Evolutionary conservation across 2,113 vertebrate species (phyloP).

Genomic region (Motacilla tschutschensis): DNA sequence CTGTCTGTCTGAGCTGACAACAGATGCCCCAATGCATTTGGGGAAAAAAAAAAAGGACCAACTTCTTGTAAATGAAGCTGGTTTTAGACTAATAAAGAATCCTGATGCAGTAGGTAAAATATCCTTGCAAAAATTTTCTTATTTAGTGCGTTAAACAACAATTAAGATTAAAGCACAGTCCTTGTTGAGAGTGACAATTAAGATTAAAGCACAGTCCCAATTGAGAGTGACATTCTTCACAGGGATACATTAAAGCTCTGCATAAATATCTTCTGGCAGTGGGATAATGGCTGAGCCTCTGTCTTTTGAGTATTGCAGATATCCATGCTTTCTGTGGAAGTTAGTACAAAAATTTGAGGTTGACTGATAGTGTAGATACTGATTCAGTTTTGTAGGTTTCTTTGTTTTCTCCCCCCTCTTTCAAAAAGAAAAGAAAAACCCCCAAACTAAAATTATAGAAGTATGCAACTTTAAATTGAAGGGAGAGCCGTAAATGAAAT

Average conservation of each 20-base stretch:
- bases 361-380: background rate
- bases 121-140: background rate
- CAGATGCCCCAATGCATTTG: background rate
- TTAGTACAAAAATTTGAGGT: background rate
- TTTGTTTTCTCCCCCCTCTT: background rate
- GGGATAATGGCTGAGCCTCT: background rate
- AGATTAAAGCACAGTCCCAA: background rate
- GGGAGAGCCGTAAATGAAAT: conserved; percentile 22
- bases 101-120: background rate
- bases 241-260: background rate
- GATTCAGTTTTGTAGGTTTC: background rate
- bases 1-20: background rate
- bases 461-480: conserved; percentile 37
- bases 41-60: background rate
- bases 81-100: background rate
- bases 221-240: background rate
- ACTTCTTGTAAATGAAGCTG: background rate
- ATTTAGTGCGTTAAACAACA: background rate
- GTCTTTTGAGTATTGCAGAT: background rate
- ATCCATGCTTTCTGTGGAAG: background rate
- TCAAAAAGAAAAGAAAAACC: background rate
- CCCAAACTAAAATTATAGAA: conserved; percentile 14
- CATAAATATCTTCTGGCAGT: background rate
- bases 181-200: background rate
- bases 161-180: background rate